Conservation (phyloP, 2,113 vertebrate genomes). For the Axis porcinus region DNA sequence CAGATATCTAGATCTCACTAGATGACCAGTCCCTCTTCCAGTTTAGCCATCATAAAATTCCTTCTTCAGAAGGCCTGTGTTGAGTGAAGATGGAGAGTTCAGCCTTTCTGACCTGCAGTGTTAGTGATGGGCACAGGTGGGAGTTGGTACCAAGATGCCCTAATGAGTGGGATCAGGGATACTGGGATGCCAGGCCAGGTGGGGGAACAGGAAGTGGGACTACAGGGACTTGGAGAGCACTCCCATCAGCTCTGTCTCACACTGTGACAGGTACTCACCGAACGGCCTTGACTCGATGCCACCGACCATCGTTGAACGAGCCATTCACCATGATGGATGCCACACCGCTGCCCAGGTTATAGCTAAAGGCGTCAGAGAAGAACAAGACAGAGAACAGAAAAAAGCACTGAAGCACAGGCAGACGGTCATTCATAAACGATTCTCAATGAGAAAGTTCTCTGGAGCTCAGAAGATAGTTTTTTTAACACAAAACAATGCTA, state of each 20-base stretch:
- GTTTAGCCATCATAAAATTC: neutral
- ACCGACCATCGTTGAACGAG: slow-evolving; percentile 91
- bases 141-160: neutral
- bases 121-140: neutral
- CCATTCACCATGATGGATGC: slow-evolving; percentile 88
- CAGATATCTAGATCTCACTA: neutral
- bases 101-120: neutral
- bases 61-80: neutral
- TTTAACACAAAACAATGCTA: neutral
- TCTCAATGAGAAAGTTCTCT: neutral
- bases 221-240: rapidly evolving
- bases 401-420: neutral
- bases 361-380: slow-evolving; percentile 77
- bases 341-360: slow-evolving; percentile 93
- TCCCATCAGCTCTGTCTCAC: neutral
- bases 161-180: neutral
- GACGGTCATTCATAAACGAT: neutral
- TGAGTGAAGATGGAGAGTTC: neutral
- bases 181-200: neutral
- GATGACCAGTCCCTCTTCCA: neutral
- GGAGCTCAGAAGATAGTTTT: neutral
- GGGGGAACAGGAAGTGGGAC: neutral
- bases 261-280: slow-evolving; percentile 79
- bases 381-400: neutral
- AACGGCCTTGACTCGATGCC: slow-evolving; percentile 95